Evolutionary conservation across 1,140 invertebrate species (phyloP), one percentile per base, ranked within the genome.

Genomic region (Tetraneura akinire): DNA sequence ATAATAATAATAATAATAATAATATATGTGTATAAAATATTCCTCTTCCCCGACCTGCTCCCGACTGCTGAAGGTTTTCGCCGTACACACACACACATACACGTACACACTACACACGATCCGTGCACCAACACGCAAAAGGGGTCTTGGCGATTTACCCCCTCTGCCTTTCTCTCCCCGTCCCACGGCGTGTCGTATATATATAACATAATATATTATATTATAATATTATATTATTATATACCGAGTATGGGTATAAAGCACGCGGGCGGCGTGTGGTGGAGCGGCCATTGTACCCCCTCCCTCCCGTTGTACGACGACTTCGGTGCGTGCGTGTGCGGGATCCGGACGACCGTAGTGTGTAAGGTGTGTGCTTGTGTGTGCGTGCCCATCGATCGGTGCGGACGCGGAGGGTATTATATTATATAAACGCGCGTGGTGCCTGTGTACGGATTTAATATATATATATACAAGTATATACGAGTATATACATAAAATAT

Each of bases 121-220:
- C 55, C 16, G 23, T 18, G 26, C 4, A 64, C 18, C 60, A 10
- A 42, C 62, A 37, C 29, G 29, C 32, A 37, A 68, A 68, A 68
- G 37, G 64, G 64, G 64, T 68, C 37, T 68, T 68, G 64, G 64
- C 64, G 32, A 68, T 68, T 68, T 66, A 23, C 21, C 18, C 37
- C 37, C 64, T 13, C 10, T n/a, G 11, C 11, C 62, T 10, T 10
- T 0, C 9, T 18, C 29, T 11, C 4, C 45, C 9, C 45, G 45
- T 14, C 45, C 4, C 45, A 8, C 13, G 3, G 8, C 32, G 8
- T 8, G 8, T 47, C 45, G 45, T 47, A 8, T 13, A 13, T 11
- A n/a, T n/a, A n/a, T n/a, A n/a, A n/a, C n/a, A n/a, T n/a, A n/a
- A n/a, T n/a, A n/a, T n/a, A n/a, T n/a, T n/a, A n/a, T n/a, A n/a